phyloP scores from a whole-genome alignment of 2,888 invertebrate genomes.

The Epistrophe grossulariae region DNA sequence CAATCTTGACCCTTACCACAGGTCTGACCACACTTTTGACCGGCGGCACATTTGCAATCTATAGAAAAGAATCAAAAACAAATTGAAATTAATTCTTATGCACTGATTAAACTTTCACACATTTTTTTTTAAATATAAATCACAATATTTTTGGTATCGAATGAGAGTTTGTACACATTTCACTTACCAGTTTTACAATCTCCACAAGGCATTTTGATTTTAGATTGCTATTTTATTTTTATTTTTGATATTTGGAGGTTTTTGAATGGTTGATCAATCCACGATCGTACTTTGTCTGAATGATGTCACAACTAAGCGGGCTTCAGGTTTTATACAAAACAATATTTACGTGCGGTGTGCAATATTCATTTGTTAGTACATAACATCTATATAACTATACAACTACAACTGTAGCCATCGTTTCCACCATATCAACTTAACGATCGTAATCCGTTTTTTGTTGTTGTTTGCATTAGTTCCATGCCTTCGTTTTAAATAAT shows the following conservation, averaged over 20 bases:
- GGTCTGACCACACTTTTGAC: conserved; percentile 51
- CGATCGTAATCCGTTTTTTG: conserved; percentile 10
- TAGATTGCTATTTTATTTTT: conserved; percentile 24
- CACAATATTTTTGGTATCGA: background rate
- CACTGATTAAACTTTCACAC: background rate
- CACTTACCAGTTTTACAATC: conserved; percentile 63
- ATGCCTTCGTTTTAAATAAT: conserved; percentile 36
- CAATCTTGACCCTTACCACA: conserved; percentile 58
- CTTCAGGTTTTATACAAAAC: conserved; percentile 56
- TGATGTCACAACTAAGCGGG: conserved; percentile 63
- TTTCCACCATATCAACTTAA: conserved; percentile 18
- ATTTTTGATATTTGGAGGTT: conserved; percentile 16
- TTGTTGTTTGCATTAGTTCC: background rate
- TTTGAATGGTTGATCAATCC: conserved; percentile 9
- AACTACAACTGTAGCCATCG: background rate
- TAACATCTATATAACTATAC: background rate
- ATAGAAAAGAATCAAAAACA: background rate
- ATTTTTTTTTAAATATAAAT: background rate
- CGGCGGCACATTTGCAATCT: conserved; percentile 65
- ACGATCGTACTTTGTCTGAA: conserved; percentile 50
- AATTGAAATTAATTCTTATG: conserved; percentile 1
- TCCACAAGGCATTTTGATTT: conserved; percentile 70
- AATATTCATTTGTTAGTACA: conserved; percentile 22
- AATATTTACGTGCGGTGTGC: conserved; percentile 65
- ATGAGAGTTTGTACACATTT: background rate